These are phyloP conservation scores for Aptenodytes forsteri DNA, from an alignment of 2,113 vertebrate genomes.

Conservation along the genomic window DNA sequence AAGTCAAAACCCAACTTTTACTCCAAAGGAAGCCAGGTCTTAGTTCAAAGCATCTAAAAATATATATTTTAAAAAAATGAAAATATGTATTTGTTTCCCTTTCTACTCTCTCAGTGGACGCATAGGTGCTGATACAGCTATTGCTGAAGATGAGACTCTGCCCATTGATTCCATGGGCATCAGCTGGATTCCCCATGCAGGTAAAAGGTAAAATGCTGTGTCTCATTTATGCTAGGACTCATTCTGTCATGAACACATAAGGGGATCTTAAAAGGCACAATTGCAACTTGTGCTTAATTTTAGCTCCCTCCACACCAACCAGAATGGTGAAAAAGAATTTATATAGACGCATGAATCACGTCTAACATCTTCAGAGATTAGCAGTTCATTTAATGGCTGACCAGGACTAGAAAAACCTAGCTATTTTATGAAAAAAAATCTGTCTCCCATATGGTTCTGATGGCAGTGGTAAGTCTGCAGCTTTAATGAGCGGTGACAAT, in stretches of 20 bases:
- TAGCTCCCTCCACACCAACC: not conserved
- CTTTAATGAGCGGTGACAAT: not conserved
- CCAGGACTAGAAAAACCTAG: not conserved
- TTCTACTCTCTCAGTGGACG: not conserved
- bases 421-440: not conserved
- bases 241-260: not conserved
- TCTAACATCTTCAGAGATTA: not conserved
- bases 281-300: not conserved
- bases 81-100: accelerated
- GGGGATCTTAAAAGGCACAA: not conserved
- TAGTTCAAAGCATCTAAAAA: not conserved
- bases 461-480: not conserved
- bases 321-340: not conserved
- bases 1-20: not conserved
- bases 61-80: not conserved
- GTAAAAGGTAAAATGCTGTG: not conserved
- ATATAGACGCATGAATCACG: not conserved
- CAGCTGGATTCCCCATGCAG: not conserved
- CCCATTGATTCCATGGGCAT: not conserved
- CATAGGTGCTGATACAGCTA: not conserved
- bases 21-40: not conserved
- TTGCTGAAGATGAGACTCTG: not conserved
- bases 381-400: not conserved
- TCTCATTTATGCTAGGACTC: not conserved
- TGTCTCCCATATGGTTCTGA: not conserved